Evolutionary conservation across 2,113 vertebrate genomes (phyloP), one percentile per base, ranked within the genome.

Genomic region (Sturnira hondurensis): DNA sequence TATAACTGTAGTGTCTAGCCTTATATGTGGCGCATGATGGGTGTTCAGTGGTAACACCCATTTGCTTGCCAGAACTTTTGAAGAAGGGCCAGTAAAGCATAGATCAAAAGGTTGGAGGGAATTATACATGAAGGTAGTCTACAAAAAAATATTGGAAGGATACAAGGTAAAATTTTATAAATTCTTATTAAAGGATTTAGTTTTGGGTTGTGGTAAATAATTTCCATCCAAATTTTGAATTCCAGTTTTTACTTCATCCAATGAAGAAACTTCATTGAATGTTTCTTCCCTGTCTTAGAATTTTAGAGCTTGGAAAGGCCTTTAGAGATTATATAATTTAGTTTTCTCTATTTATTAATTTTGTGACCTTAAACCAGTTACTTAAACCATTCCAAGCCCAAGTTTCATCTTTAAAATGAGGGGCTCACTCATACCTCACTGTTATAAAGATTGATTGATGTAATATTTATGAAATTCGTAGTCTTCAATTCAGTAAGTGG

Each of bases 231-330:
- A 26, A 41, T 84, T 87, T 78, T 93, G 61, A 88, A 95, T 88
- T 93, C 70, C 54, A 38, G 33, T 84, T 33, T 74, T 61, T 88
- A 8, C 65, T 63, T n/a, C n/a, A n/a, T n/a, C n/a, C n/a, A n/a
- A n/a, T n/a, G n/a, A n/a, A n/a, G n/a, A n/a, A n/a, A n/a, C 91
- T 78, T 93, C 43, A 93, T 90, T 84, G 31, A 58, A 76, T 96
- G 5, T 93, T 63, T 96, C 45, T 93, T 93, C 47, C 89, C 38
- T 85, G 5, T 58, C 47, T 87, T 93, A 91, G 54, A 80, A 67
- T 93, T 88, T 88, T 54, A 56, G 54, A 88, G 26, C 24, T 80
- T 36, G 47, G 36, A 93, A 91, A 91, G 76, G 38, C 52, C 68
- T 87, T 86, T 65, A 91, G 24, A 82, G 20, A 41, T 82, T 81